phyloP scores from a whole-genome alignment of 2,113 vertebrate genomes.

The Gymnarchus niloticus region DNA sequence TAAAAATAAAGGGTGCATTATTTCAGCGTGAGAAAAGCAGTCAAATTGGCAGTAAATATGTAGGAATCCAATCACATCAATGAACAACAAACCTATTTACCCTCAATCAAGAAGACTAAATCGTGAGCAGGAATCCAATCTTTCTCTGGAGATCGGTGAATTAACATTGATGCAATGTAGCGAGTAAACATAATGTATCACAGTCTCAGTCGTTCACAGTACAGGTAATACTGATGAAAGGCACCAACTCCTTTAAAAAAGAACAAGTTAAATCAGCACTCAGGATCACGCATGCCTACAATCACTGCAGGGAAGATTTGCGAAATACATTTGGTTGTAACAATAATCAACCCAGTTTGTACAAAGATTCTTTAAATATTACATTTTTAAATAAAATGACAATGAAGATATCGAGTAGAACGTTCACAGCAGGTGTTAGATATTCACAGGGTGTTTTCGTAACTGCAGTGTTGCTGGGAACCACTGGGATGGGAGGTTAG shows the following conservation, averaged over 20 bases:
- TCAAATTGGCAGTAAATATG: neutral
- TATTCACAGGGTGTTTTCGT: neutral
- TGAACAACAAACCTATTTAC: neutral
- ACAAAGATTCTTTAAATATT: neutral
- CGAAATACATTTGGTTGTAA: neutral
- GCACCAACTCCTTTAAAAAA: neutral
- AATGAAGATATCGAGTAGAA: neutral
- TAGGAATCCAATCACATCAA: neutral
- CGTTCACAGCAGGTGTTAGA: neutral
- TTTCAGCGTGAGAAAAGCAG: neutral
- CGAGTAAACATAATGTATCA: neutral
- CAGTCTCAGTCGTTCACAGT: neutral
- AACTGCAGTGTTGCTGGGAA: neutral
- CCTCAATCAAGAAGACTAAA: neutral
- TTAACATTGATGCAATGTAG: conserved; percentile 9
- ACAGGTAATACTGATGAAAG: neutral
- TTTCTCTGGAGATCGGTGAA: neutral
- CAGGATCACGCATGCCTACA: neutral
- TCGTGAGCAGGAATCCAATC: neutral
- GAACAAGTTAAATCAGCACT: neutral
- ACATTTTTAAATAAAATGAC: neutral
- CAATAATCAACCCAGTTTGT: neutral
- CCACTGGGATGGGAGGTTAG: neutral
- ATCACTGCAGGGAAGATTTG: neutral
- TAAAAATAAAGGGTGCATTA: neutral